Evolutionary conservation across 2,888 invertebrate species (phyloP).

Genomic region (Acholoe squamosa): DNA sequence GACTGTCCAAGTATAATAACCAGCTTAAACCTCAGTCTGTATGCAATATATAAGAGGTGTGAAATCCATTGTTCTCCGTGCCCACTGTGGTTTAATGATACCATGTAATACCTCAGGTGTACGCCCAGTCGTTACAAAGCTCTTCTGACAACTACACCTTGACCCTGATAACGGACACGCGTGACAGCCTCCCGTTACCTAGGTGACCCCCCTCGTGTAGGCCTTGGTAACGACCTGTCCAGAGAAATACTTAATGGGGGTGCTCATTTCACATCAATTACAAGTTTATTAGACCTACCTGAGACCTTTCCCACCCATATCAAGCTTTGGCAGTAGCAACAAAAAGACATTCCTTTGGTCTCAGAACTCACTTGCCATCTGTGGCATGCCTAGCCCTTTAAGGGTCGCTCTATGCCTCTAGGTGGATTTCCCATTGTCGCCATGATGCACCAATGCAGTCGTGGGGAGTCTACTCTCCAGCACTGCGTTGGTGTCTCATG

Average conservation of each 20-base stretch:
- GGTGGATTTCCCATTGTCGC: not conserved
- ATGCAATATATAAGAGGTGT: too few species aligned
- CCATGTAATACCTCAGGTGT: too few species aligned
- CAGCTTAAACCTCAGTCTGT: too few species aligned
- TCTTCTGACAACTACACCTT: too few species aligned
- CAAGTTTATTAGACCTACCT: slow-evolving; percentile 7
- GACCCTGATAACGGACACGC: not conserved
- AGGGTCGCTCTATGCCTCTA: not conserved
- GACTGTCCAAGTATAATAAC: too few species aligned
- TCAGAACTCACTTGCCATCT: not conserved
- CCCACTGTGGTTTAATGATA: too few species aligned
- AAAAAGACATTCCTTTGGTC: slow-evolving; percentile 23
- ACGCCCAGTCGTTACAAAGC: too few species aligned
- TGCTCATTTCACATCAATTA: slow-evolving; percentile 18
- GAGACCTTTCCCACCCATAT: not conserved
- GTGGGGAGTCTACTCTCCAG: too few species aligned
- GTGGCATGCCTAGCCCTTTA: not conserved
- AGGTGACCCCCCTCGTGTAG: not conserved
- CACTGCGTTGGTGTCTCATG: too few species aligned
- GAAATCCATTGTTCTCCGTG: too few species aligned
- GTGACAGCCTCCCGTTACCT: slow-evolving; percentile 11
- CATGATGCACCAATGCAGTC: too few species aligned
- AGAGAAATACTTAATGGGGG: not conserved
- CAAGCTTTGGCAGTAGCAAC: not conserved
- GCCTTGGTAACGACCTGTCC: not conserved